These are phyloP conservation scores for Aphelenchoides besseyi DNA, from an alignment of 1,140 invertebrate species.

Conservation along the genomic window DNA sequence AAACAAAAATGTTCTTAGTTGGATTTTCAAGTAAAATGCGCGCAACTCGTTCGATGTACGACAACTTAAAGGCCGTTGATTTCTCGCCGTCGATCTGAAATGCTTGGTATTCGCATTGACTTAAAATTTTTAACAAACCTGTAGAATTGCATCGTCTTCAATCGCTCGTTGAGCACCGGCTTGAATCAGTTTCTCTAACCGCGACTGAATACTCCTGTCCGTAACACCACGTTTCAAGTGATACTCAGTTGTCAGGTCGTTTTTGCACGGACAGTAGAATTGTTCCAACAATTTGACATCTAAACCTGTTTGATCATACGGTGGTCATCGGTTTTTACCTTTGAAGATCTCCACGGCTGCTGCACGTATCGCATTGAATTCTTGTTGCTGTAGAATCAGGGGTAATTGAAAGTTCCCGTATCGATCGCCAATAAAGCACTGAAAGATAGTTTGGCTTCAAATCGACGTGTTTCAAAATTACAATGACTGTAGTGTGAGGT, in stretches of 20 bases:
- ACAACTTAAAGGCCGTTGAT: conserved; percentile 22
- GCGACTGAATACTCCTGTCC: conserved; percentile 5
- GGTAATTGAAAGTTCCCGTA: conserved; percentile 48
- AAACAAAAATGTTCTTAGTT: conserved; percentile 36
- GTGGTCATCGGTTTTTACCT: conserved; percentile 17
- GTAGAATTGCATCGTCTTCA: conserved; percentile 30
- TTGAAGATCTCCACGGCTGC: conserved; percentile 44
- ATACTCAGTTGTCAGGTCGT: background rate
- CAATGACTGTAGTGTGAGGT: conserved; percentile 36
- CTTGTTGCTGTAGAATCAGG: conserved; percentile 40
- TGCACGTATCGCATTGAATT: conserved; percentile 43
- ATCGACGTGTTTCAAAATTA: conserved; percentile 26
- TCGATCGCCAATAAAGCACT: conserved; percentile 49
- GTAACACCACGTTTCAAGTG: conserved; percentile 5
- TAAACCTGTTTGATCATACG: conserved; percentile 18
- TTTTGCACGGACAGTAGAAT: conserved; percentile 36
- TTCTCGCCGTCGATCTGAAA: conserved; percentile 23
- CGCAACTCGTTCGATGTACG: conserved; percentile 40
- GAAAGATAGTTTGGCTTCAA: conserved; percentile 13
- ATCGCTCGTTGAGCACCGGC: conserved; percentile 27
- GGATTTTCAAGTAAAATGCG: conserved; percentile 21
- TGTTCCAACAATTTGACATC: conserved; percentile 41
- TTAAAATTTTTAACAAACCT: background rate
- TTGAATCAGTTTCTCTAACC: conserved; percentile 26
- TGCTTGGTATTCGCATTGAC: background rate